Conservation (phyloP, 64 coral and sea anemone genomes). For the Montipora cactus region DNA sequence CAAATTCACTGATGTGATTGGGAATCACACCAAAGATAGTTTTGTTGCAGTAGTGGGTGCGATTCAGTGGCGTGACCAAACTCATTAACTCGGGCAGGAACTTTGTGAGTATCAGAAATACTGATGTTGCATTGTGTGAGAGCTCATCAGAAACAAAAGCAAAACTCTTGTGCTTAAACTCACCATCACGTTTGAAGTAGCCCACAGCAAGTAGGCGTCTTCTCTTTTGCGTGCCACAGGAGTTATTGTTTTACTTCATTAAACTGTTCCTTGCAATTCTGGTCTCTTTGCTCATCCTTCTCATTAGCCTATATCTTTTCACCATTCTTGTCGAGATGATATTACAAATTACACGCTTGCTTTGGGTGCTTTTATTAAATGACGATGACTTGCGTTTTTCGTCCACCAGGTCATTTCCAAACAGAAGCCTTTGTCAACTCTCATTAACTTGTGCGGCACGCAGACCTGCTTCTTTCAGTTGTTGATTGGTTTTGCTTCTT, state of each 20-base stretch:
- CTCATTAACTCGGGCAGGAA: conserved; percentile 40
- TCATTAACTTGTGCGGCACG: conserved; percentile 6
- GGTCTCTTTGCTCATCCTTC: conserved; percentile 34
- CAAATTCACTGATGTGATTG: too few species aligned
- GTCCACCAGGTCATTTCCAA: conserved; percentile 17
- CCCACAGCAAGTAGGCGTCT: conserved; percentile 39
- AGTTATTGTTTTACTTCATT: conserved; percentile 33
- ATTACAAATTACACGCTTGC: conserved; percentile 39
- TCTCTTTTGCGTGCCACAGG: conserved; percentile 4
- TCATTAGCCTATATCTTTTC: conserved; percentile 50
- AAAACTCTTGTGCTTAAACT: conserved; percentile 56
- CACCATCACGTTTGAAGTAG: conserved; percentile 32
- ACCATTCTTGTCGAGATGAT: conserved; percentile 51
- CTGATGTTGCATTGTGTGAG: conserved; percentile 42
- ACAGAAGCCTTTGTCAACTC: conserved; percentile 55
- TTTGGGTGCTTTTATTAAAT: conserved; percentile 42
- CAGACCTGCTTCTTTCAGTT: conserved; percentile 54
- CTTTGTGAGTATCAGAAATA: conserved; percentile 25
- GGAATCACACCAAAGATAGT: too few species aligned
- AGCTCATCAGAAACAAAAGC: conserved; percentile 62
- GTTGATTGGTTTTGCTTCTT: conserved; percentile 46
- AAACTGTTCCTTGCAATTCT: conserved; percentile 50
- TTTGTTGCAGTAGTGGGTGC: not conserved
- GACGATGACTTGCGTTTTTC: conserved; percentile 1
- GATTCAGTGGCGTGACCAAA: not conserved